Conservation (phyloP, 2,113 vertebrate species). For the Vulpes lagopus region DNA sequence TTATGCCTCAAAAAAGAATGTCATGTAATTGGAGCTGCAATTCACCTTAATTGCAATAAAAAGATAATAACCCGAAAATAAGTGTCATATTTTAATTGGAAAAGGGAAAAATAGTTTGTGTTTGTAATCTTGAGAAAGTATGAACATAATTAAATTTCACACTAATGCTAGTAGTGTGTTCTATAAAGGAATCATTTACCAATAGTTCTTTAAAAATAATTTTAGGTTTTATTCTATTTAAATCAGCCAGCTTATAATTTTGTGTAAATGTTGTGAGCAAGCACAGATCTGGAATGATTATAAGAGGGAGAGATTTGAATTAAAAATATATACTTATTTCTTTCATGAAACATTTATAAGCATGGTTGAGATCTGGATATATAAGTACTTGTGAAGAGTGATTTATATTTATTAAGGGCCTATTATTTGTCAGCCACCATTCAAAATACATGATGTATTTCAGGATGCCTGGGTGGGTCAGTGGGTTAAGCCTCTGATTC, state of each 20-base stretch:
- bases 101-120: constrained; percentile 3
- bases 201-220: constrained; percentile 24
- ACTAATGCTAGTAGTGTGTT: background rate
- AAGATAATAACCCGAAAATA: constrained; percentile 26
- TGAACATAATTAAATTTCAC: background rate
- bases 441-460: background rate
- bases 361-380: background rate
- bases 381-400: background rate
- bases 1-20: background rate
- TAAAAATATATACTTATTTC: background rate
- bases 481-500: background rate
- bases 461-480: background rate
- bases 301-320: background rate
- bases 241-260: background rate
- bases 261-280: background rate
- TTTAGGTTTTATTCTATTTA: background rate
- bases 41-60: constrained; percentile 15
- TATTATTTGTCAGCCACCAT: background rate
- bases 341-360: background rate
- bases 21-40: background rate
- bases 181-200: background rate
- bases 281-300: background rate
- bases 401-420: background rate
- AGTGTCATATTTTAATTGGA: background rate
- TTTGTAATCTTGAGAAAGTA: constrained; percentile 1